Conservation (phyloP, 2,888 invertebrate genomes). For the Cheilosia impressa region DNA sequence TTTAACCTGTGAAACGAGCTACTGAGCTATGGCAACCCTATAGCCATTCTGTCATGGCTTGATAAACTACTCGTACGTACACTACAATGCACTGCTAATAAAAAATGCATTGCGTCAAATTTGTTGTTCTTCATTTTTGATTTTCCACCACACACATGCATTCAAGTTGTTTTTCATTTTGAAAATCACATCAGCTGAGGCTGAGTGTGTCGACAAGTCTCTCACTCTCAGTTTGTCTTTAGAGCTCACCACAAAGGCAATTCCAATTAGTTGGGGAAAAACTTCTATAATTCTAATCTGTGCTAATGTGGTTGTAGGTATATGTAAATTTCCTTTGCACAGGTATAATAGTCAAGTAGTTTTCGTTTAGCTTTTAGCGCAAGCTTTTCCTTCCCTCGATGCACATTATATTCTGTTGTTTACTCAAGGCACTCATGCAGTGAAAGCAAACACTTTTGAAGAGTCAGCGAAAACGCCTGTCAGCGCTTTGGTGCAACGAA, state of each 20-base stretch:
- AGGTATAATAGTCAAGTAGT: slow-evolving; percentile 40
- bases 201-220: slow-evolving; percentile 39
- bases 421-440: slow-evolving; percentile 38
- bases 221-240: slow-evolving; percentile 31
- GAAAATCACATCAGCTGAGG: slow-evolving; percentile 51
- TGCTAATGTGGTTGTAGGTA: background rate
- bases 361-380: slow-evolving; percentile 46
- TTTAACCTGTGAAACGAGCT: background rate
- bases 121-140: background rate
- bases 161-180: slow-evolving; percentile 42
- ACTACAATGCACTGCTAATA: slow-evolving; percentile 37
- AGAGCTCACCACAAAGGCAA: slow-evolving; percentile 2
- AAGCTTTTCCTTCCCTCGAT: slow-evolving; percentile 49
- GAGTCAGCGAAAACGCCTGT: slow-evolving; percentile 49
- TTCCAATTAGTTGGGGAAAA: slow-evolving; percentile 20
- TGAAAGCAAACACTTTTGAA: slow-evolving; percentile 53
- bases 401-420: slow-evolving; percentile 40
- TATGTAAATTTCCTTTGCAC: slow-evolving; percentile 49
- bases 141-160: slow-evolving; percentile 12
- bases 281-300: slow-evolving; percentile 21
- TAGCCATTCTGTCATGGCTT: slow-evolving; percentile 32
- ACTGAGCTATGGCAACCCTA: slow-evolving; percentile 44
- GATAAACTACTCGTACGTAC: slow-evolving; percentile 28
- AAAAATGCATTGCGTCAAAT: slow-evolving; percentile 65
- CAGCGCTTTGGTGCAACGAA: slow-evolving; percentile 19